phyloP scores from a whole-genome alignment of 1,140 invertebrate species.

The Saccostrea glomerata region DNA sequence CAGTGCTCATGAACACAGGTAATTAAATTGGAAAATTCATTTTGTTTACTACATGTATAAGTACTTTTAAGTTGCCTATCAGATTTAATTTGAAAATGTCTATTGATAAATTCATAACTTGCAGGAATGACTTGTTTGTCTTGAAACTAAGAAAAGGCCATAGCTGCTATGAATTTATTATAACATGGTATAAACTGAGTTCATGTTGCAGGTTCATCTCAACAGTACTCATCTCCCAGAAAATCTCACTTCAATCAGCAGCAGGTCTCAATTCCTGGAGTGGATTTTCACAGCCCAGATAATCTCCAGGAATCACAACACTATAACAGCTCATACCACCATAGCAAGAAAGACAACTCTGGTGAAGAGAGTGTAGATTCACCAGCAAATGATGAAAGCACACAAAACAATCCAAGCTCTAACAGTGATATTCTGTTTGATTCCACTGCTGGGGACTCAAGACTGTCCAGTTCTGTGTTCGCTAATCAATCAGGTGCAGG shows the following conservation, averaged over 20 bases:
- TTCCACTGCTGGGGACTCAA: background rate
- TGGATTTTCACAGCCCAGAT: background rate
- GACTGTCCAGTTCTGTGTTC: background rate
- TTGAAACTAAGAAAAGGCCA: no score
- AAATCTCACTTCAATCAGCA: background rate
- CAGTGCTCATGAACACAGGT: background rate
- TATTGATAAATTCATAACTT: no score
- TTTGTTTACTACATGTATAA: background rate
- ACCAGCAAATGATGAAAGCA: background rate
- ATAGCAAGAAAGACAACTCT: conserved; percentile 17
- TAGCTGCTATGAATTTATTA: background rate
- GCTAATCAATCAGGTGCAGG: background rate
- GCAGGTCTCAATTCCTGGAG: background rate
- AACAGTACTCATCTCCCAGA: background rate
- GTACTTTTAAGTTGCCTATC: background rate
- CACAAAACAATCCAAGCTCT: background rate
- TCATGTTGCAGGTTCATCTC: background rate
- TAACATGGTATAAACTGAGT: background rate
- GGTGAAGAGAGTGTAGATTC: background rate
- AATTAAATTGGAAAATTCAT: background rate
- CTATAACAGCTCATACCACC: background rate
- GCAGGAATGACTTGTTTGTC: no score
- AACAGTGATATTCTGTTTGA: background rate
- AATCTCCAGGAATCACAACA: background rate
- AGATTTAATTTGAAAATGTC: no score